Evolutionary conservation across 2,888 invertebrate species (phyloP), one percentile per base, ranked within the genome.

Genomic region (Anaspis maculata): DNA sequence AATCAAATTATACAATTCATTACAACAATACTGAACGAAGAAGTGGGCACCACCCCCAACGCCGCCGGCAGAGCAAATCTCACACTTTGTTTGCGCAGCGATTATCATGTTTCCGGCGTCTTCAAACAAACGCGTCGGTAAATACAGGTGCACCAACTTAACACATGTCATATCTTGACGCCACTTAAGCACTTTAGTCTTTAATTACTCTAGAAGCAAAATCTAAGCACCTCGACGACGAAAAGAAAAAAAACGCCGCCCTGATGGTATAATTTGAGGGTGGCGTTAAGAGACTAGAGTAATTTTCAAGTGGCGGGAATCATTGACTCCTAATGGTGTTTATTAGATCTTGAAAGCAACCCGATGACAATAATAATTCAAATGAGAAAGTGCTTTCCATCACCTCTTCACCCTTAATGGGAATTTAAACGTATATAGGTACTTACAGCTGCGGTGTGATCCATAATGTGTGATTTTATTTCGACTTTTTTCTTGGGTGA

Each of bases 101-200:
- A 46, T 49, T 45, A 48, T 40, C 46, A 37, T 41, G 46, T 51
- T 53, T 51, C 51, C 49, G 48, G 49, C 46, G 45, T 44, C 39
- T 39, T 34, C 34, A 42, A 45, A 48, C 37, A 43, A 36, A 34
- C 7, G 32, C 41, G 33, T 45, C 35, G 35, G 48, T 44, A 52
- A 54, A 54, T 50, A 54, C 54, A 54, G 54, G 52, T 54, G 54
- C 42, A 37, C 40, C 44, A 46, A 46, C 42, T 42, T 39, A 47
- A 54, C 53, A 53, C 48, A 51, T 54, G 52, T 45, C 48, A 41
- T 39, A 32, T 34, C 32, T 41, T 28, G 44, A 41, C 41, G 44
- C 46, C 44, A 44, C 46, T 48, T 38, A 41, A 36, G 34, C 34
- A 30, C 37, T 41, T 35, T 30, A 29, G 27, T 13, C 34, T 36